Percentiles rank a stretch among this genome's conserved stretches.
Conservation (phyloP, 2,797 vertebrate genomes). For the Neomorphus geoffroyi region DNA sequence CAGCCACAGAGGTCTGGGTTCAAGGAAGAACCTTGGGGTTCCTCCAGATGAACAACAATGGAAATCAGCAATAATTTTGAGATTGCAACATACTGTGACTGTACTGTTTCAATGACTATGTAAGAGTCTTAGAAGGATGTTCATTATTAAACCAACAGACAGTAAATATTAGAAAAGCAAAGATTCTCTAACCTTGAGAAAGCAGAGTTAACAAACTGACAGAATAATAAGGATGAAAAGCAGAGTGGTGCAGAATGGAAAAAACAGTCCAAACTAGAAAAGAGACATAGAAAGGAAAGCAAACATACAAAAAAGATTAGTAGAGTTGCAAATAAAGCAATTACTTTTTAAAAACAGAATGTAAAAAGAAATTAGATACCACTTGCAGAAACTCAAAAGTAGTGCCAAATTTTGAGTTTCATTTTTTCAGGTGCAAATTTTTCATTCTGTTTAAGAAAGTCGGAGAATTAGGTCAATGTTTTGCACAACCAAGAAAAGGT, state of each 20-base stretch:
- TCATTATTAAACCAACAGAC: constrained; percentile 67
- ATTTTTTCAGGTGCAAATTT: constrained; percentile 36
- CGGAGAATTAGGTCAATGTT: constrained; percentile 14
- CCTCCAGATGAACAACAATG: background rate
- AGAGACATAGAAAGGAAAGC: constrained; percentile 81
- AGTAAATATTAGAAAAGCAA: constrained; percentile 76
- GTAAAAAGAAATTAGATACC: constrained; percentile 62
- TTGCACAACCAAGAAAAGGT: constrained; percentile 70
- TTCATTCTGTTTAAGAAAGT: constrained; percentile 54
- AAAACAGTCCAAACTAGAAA: constrained; percentile 83
- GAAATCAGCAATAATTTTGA: background rate
- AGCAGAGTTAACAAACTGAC: constrained; percentile 83
- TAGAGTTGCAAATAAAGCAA: constrained; percentile 75
- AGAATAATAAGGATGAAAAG: constrained; percentile 83
- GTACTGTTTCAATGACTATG: background rate
- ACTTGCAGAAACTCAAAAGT: constrained; percentile 63
- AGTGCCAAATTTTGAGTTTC: constrained; percentile 62
- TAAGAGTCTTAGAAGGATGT: constrained; percentile 44
- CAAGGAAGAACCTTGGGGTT: background rate
- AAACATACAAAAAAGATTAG: constrained; percentile 80
- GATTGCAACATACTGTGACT: background rate
- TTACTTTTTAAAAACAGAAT: constrained; percentile 64
- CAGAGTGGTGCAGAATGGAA: constrained; percentile 82
- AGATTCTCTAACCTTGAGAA: constrained; percentile 82
- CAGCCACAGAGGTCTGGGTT: background rate